Evolutionary conservation across 1,140 invertebrate genomes (phyloP).

Genomic region (Gonioctena quinquepunctata): DNA sequence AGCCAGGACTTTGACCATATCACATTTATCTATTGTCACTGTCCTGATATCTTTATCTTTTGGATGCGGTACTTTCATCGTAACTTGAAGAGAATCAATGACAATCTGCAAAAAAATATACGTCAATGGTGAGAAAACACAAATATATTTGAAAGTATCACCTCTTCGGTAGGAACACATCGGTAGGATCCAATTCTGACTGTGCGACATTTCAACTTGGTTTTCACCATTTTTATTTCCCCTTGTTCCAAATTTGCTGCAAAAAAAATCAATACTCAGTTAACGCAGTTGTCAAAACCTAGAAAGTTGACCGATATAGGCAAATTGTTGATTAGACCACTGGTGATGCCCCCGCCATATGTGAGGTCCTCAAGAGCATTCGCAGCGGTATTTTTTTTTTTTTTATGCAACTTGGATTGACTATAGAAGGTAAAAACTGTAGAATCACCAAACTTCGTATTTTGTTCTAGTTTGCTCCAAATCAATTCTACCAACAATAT

Average conservation of each 20-base stretch:
- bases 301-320: too few species aligned
- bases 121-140: not conserved
- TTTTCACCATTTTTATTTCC: not conserved
- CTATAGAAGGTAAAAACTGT: too few species aligned
- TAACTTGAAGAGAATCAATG: conserved; percentile 68
- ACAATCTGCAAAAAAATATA: conserved; percentile 57
- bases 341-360: too few species aligned
- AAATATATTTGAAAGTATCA: conserved; percentile 43
- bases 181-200: conserved; percentile 79
- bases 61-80: conserved; percentile 68
- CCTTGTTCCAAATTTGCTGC: not conserved
- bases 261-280: too few species aligned
- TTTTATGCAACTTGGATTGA: too few species aligned
- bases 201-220: conserved; percentile 64
- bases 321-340: too few species aligned
- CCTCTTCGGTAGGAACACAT: conserved; percentile 69
- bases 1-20: conserved; percentile 73
- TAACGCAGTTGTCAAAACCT: too few species aligned
- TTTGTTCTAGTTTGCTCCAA: too few species aligned
- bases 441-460: too few species aligned
- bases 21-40: conserved; percentile 65
- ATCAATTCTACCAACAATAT: too few species aligned
- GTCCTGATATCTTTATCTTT: conserved; percentile 62
- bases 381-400: too few species aligned
- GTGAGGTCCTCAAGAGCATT: too few species aligned